A percentile compares a stretch with the other conserved stretches of the same genome.
These are phyloP conservation scores for Porites australiensis DNA, from an alignment of 64 coral and sea anemone species.

Conservation along the genomic window DNA sequence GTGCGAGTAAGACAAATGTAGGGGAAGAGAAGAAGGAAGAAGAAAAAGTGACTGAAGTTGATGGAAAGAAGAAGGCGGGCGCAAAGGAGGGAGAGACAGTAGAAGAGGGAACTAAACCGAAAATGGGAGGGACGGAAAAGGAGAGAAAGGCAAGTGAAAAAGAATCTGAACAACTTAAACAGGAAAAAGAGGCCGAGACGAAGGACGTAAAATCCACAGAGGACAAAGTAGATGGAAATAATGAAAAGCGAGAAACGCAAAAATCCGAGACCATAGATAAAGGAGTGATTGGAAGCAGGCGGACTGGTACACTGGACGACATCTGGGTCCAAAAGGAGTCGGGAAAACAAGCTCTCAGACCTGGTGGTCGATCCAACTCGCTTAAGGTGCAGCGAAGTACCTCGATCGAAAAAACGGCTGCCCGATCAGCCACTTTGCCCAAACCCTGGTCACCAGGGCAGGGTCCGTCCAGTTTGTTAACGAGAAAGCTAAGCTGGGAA, in stretches of 20 bases:
- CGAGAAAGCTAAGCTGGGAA: slow-evolving; percentile 66
- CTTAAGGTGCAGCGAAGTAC: slow-evolving; percentile 34
- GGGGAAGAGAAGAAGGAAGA: not conserved
- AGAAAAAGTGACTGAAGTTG: slow-evolving; percentile 2
- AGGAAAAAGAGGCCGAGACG: not conserved
- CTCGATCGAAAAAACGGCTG: not conserved
- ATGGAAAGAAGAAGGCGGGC: not conserved
- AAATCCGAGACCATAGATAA: not conserved
- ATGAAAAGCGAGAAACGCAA: not conserved
- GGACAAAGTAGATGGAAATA: not conserved
- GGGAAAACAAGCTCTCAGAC: slow-evolving; percentile 31
- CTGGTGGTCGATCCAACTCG: slow-evolving; percentile 21
- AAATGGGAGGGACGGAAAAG: not conserved
- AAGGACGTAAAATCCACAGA: not conserved
- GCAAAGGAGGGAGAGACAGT: not conserved
- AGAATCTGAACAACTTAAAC: not conserved
- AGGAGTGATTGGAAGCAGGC: not conserved
- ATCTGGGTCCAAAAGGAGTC: not conserved
- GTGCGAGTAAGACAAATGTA: not conserved
- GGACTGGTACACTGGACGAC: not conserved
- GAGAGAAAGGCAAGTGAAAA: not conserved
- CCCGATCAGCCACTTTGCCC: slow-evolving; percentile 59
- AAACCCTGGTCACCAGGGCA: slow-evolving; percentile 69
- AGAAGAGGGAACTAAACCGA: not conserved
- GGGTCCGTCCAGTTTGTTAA: slow-evolving; percentile 1